These are phyloP conservation scores for Podargus strigoides DNA, from an alignment of 2,797 vertebrate genomes.

Conservation along the genomic window DNA sequence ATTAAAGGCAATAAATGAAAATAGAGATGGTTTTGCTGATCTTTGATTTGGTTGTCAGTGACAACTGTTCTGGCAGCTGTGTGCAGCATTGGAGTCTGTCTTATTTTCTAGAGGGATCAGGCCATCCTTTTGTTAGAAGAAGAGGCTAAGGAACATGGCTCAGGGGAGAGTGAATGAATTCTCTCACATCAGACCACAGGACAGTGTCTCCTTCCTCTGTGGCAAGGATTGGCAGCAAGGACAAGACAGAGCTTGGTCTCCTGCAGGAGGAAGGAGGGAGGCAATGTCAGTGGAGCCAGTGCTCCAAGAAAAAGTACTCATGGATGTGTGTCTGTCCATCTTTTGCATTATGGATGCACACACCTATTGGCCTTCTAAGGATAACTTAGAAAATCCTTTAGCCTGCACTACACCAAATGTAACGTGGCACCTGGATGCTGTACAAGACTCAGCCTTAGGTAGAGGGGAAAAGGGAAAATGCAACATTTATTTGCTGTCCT, in stretches of 20 bases:
- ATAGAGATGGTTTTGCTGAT: neutral
- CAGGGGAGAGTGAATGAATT: neutral
- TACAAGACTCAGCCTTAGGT: accelerated
- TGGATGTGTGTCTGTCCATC: neutral
- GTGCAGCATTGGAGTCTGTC: neutral
- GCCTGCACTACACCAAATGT: neutral
- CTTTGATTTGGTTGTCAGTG: neutral
- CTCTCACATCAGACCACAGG: neutral
- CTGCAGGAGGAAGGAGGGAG: neutral
- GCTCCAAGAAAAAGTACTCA: neutral
- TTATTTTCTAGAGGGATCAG: neutral
- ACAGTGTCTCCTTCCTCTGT: neutral
- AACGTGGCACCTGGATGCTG: neutral
- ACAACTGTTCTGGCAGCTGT: neutral
- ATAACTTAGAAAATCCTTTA: neutral
- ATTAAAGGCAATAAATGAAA: neutral
- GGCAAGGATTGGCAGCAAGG: neutral
- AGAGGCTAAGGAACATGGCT: neutral
- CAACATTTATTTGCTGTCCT: neutral
- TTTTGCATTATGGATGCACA: neutral
- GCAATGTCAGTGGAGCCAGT: neutral
- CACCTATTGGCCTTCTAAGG: neutral
- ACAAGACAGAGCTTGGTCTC: neutral
- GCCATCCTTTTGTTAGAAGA: neutral
- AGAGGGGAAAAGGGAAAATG: neutral